Base-by-base conservation (phyloP, 2,888 invertebrate species). In the Eutolmus rufibarbis region DNA sequence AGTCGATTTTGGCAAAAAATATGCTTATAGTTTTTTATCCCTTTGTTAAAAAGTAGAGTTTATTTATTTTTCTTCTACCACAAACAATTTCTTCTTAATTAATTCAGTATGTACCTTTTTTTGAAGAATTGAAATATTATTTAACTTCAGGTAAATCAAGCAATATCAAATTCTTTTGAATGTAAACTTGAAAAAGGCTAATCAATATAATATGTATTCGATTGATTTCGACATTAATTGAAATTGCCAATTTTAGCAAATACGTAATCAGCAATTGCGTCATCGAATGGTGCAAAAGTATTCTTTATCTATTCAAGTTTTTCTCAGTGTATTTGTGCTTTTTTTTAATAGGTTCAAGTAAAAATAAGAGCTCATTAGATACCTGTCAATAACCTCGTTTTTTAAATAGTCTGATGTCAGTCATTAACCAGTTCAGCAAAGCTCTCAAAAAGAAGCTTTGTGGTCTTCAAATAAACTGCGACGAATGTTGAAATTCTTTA, bases 401-500 rank as follows among this genome's bases (percentile, higher is more conserved):
- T 51, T 51, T 19, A 51, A 51, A 51, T 51, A 51, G n/a, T n/a
- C 16, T 51, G 51, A 51, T 51, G 51, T 51, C n/a, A 51, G 51
- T 51, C 51, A 51, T 51, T 51, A 51, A 51, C 51, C 51, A 51
- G 51, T 51, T 51, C 51, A 51, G 19, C 51, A 51, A 16, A 51
- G n/a, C n/a, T n/a, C 51, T 51, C 19, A n/a, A 51, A 5, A 51
- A 51, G 51, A 51, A 51, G n/a, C 51, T 51, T 51, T 51, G 19
- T 51, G 43, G 14, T 46, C 51, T 46, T 46, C 4, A 46, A 46
- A 16, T 14, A 12, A 46, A 14, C 16, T 51, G 51, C n/a, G 51
- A 51, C 51, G 51, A 51, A 51, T 51, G 51, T n/a, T 16, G n/a
- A n/a, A 51, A 88, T 51, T 88, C 57, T 16, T 77, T 43, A n/a